These are phyloP conservation scores for Chascanopsetta lugubris DNA, from an alignment of 2,113 vertebrate species.

Conservation along the genomic window DNA sequence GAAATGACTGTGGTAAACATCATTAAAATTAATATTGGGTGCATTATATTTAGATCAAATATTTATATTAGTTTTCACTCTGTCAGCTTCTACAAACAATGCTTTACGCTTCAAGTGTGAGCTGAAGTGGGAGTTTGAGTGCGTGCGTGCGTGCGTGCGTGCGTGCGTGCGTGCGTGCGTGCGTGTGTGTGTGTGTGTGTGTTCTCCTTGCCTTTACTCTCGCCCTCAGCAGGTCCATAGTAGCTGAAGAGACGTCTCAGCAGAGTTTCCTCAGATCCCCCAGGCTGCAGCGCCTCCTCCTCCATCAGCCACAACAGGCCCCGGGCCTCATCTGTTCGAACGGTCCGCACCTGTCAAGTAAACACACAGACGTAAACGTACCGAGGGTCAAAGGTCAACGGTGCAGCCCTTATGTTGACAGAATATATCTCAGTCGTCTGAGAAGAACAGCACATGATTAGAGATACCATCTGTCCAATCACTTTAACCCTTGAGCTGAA, in stretches of 20 bases:
- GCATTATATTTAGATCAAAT: constrained; percentile 5
- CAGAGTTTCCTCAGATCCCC: constrained; percentile 87
- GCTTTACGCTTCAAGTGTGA: background rate
- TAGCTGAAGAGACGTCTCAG: constrained; percentile 92
- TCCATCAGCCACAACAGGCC: constrained; percentile 97
- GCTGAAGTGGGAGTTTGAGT: too few species aligned
- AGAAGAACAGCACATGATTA: too few species aligned
- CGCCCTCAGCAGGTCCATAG: constrained; percentile 90
- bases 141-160: background rate
- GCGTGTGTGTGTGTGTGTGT: background rate
- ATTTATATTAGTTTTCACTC: background rate
- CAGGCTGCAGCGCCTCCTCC: constrained; percentile 90
- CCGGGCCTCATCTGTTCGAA: constrained; percentile 88
- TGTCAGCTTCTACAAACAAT: background rate
- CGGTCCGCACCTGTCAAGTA: constrained; percentile 83
- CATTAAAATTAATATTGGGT: background rate
- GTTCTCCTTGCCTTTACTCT: constrained; percentile 84
- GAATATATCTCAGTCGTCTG: background rate
- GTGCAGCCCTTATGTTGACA: background rate
- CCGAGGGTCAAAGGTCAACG: background rate
- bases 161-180: background rate
- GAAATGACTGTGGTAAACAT: too few species aligned
- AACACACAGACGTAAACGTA: constrained; percentile 5
- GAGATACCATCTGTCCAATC: too few species aligned
- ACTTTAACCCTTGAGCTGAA: too few species aligned